A percentile compares a stretch with the other conserved stretches of the same genome.
Conservation (phyloP, 2,888 invertebrate genomes). For the Odontothrips loti region DNA sequence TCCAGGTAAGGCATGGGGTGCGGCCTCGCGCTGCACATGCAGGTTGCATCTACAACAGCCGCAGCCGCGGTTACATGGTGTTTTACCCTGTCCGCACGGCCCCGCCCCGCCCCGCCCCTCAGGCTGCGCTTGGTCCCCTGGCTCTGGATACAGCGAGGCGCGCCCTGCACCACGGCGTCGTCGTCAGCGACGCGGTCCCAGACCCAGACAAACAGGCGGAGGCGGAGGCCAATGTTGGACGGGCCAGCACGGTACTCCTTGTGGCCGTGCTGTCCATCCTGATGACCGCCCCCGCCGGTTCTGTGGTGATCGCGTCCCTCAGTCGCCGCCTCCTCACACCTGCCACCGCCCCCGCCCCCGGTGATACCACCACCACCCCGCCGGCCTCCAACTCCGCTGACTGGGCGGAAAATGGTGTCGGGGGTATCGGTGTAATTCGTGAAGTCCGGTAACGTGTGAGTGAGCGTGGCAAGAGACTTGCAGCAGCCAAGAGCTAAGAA, state of each 20-base stretch:
- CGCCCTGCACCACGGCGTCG: neutral
- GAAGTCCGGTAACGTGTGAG: neutral
- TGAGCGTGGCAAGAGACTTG: neutral
- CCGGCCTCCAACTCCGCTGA: neutral
- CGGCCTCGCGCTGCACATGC: too few relatives aligned
- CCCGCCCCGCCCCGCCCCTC: constrained; percentile 38
- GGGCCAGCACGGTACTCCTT: constrained; percentile 51
- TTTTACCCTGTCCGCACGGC: too few relatives aligned
- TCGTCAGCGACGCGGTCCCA: neutral
- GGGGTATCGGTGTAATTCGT: neutral
- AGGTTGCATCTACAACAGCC: too few relatives aligned
- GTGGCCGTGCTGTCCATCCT: constrained; percentile 54
- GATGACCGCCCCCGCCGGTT: constrained; percentile 54
- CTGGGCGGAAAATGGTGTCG: neutral
- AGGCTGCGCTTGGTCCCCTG: constrained; percentile 61
- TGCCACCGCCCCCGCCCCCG: neutral
- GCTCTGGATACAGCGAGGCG: constrained; percentile 53
- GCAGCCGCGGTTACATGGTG: too few relatives aligned
- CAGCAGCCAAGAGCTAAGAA: neutral
- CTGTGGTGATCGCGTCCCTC: neutral
- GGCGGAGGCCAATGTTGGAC: constrained; percentile 43
- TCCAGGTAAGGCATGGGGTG: constrained; percentile 58
- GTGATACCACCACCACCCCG: neutral
- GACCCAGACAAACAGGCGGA: constrained; percentile 38
- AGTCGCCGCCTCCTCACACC: neutral